These are phyloP conservation scores for Cyprinodon variegatus DNA, from an alignment of 2,113 vertebrate genomes.

Conservation along the genomic window DNA sequence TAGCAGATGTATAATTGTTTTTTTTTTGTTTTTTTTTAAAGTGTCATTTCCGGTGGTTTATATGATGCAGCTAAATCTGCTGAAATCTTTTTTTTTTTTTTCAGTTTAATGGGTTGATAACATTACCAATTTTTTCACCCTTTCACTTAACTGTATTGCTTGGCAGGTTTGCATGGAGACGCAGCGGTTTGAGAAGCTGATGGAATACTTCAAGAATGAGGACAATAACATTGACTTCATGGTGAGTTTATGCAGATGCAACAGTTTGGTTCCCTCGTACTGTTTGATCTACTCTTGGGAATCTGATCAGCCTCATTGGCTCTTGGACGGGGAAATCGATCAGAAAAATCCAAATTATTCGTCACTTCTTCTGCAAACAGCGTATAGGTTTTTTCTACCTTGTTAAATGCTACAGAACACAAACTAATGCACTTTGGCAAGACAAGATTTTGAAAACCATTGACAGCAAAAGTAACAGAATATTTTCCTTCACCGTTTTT, in stretches of 20 bases:
- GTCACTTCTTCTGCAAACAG: not conserved
- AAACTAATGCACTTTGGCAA: not conserved
- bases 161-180: slow-evolving; percentile 92
- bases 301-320: no score
- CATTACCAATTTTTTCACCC: not conserved
- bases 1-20: not conserved
- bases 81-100: not conserved
- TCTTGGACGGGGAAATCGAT: no score
- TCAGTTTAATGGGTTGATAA: not conserved
- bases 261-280: not conserved
- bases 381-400: not conserved
- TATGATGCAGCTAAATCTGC: not conserved
- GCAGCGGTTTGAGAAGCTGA: slow-evolving; percentile 94
- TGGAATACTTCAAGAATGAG: slow-evolving; percentile 98
- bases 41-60: not conserved
- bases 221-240: slow-evolving; percentile 99
- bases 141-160: slow-evolving; percentile 4
- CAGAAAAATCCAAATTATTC: not conserved
- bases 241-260: slow-evolving; percentile 73
- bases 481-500: no score
- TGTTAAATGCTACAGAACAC: not conserved
- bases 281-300: no score
- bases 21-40: not conserved
- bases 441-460: no score
- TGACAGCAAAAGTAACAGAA: no score